Base-by-base conservation (phyloP, 2,797 vertebrate genomes). In the Poliocrania exsul region DNA sequence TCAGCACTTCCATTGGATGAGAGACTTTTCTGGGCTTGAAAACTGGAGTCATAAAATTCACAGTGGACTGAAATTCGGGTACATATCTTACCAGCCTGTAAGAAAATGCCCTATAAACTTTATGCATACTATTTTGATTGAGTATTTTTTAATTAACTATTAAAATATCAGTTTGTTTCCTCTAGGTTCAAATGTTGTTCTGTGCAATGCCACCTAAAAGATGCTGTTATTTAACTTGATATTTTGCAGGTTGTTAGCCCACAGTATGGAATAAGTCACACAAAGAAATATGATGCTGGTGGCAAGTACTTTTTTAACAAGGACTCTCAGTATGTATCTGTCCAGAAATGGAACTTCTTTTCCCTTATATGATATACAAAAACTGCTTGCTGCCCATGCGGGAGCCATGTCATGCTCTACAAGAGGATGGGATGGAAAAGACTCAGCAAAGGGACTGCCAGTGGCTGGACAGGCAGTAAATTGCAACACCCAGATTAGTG, bases 41-140 rank as follows among this genome's bases (percentile, higher is more conserved):
- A 89, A 78, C 33, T 64, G 20, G 73, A 84, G 61, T 66, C 3
- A 53, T 46, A 89, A 71, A 91, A 96, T 87, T 69, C 64, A 81
- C 4, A 67, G 40, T 80, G 65, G 60, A 38, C 81, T 92, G 33
- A 88, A 79, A 83, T 38, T 88, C 29, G 11, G 49, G 17, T 37
- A 61, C 29, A 24, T 49, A 65, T 80, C 53, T 26, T 81, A 51
- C 16, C 40, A 81, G 44, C 19, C 24, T 72, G 28, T 86, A 57
- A 93, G 88, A 93, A 94, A 92, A 81, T 37, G 28, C 40, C 75
- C 20, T 64, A 38, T 73, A 82, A 92, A 91, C 38, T 83, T 73
- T 25, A 81, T 31, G 29, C 25, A 35, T 77, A 42, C 21, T 81
- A 64, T 73, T 90, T 42, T 61, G 33, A 71, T 67, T 67, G 33